Base-by-base conservation (phyloP, 2,888 invertebrate species). In the Eristalinus aeneus region DNA sequence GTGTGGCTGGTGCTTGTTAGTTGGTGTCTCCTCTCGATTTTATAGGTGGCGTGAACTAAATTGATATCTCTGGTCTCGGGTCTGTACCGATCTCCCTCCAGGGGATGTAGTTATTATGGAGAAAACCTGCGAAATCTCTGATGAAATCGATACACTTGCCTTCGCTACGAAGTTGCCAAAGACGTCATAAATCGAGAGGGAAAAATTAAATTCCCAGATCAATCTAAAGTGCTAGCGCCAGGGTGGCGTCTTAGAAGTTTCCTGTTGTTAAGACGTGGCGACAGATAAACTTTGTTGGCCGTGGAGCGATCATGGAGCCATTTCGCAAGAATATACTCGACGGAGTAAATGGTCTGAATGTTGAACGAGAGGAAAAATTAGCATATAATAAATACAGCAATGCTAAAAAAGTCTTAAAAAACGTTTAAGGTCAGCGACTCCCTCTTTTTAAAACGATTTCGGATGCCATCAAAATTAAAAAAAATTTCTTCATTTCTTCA, bases 1-100 rank as follows among this genome's bases (percentile, higher is more conserved):
- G 20, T 67, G 39, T 60, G 75, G 75, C 60, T 53, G 53, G 31
- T n/a, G 39, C n/a, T 58, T 65, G n/a, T 64, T 23, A 77, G 69
- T 34, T 76, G 36, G 11, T 39, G 39, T 46, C 39, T 16, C 46
- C 46, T 8, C 46, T 2, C 46, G 34, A 34, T 9, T 34, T 34
- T 34, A 34, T 9, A 9, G 1, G 34, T 10, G 34, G 1, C 34
- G 34, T 34, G 34, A 10, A 34, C 34, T 34, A 10, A 34, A 34
- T 34, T 34, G 34, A 6, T 34, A 34, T 34, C 34, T 34, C 8
- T 34, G 34, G 34, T 8, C 34, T 34, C 6, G 16, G 1, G 39
- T 46, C 39, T 46, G 16, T 5, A 5, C 27, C 27, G 16, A 1
- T n/a, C 12, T 39, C 2, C 46, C 46, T 46, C 46, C 6, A 46